These are phyloP conservation scores for Mobula birostris DNA, from an alignment of 2,113 vertebrate species.

Conservation along the genomic window DNA sequence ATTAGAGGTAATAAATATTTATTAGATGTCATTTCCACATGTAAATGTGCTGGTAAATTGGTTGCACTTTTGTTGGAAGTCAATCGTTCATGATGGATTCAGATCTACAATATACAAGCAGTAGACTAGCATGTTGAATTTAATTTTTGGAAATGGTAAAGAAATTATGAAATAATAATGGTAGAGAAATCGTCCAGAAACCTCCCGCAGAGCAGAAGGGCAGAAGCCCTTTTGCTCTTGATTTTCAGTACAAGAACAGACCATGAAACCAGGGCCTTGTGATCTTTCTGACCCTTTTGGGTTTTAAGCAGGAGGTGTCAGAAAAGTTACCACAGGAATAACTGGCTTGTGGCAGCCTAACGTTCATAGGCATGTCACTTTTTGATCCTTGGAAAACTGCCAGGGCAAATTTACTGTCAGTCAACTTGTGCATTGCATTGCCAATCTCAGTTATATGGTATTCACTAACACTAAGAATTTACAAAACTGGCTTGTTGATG, in stretches of 20 bases:
- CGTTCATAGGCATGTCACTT: no score
- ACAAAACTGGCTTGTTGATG: background rate
- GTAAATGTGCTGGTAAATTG: background rate
- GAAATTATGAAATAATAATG: background rate
- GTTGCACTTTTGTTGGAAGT: background rate
- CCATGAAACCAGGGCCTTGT: no score
- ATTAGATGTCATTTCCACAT: background rate
- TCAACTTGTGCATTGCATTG: background rate
- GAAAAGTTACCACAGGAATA: no score
- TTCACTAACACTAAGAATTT: background rate
- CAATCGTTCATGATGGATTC: background rate
- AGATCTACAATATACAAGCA: background rate
- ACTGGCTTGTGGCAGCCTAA: no score
- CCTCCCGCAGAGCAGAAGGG: no score
- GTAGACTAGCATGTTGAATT: background rate
- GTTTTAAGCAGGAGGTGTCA: no score
- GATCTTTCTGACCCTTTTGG: no score
- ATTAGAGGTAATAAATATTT: background rate
- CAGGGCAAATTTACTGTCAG: background rate
- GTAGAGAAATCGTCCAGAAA: no score
- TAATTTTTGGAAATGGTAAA: background rate
- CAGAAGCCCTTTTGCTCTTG: no score
- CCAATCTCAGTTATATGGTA: background rate
- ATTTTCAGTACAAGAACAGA: no score
- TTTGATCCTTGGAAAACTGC: background rate